Evolutionary conservation across 2,888 invertebrate species (phyloP).

Genomic region (Plusia festucae): DNA sequence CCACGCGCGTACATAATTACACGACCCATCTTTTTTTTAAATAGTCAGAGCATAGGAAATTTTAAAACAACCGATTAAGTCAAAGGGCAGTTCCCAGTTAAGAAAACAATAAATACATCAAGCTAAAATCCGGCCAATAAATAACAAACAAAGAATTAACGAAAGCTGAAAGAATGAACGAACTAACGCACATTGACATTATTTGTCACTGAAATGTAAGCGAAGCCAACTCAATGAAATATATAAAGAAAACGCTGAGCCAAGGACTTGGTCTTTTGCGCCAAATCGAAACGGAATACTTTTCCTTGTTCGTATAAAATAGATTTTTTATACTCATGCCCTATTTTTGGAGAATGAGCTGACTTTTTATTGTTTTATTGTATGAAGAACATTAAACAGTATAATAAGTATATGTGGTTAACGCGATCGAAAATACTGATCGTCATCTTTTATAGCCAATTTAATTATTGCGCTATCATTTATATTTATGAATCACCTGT

Average conservation of each 20-base stretch:
- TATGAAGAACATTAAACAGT: too few species aligned
- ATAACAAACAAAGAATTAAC: slow-evolving; percentile 38
- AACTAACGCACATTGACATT: slow-evolving; percentile 41
- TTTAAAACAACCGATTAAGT: too few species aligned
- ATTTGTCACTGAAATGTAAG: slow-evolving; percentile 26
- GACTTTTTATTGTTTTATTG: neutral
- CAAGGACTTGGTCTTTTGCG: slow-evolving; percentile 12
- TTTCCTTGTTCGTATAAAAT: slow-evolving; percentile 22
- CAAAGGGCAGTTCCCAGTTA: neutral
- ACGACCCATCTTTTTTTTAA: too few species aligned
- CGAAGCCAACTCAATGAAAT: slow-evolving; percentile 38
- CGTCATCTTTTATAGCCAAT: too few species aligned
- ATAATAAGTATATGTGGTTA: too few species aligned
- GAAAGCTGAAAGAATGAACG: slow-evolving; percentile 19
- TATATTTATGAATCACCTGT: too few species aligned
- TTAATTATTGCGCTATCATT: too few species aligned
- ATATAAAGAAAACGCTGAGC: slow-evolving; percentile 28
- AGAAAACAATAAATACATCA: neutral
- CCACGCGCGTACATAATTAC: too few species aligned
- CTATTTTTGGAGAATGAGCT: neutral
- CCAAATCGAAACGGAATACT: slow-evolving; percentile 5
- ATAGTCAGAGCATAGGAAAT: too few species aligned
- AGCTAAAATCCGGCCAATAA: slow-evolving; percentile 23
- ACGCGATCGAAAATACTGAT: too few species aligned
- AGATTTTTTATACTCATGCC: slow-evolving; percentile 4